These are phyloP conservation scores for Xiphorhynchus elegans DNA, from an alignment of 2,113 vertebrate species.

Conservation along the genomic window DNA sequence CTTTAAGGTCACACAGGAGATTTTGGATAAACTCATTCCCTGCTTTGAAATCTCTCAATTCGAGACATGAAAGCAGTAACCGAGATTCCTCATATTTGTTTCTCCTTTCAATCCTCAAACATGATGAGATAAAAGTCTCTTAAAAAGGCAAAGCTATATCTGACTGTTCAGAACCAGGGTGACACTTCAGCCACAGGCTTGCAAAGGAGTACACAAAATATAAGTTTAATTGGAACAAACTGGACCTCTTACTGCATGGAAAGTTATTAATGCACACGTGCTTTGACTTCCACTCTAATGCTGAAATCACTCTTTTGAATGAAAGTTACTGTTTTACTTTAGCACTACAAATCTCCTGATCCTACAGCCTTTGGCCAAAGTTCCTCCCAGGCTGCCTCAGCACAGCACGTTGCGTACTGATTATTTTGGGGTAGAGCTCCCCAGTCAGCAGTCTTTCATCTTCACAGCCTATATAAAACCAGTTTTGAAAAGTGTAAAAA, in stretches of 20 bases:
- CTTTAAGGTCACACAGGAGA: background rate
- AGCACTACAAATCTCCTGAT: conserved; percentile 8
- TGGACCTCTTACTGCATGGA: background rate
- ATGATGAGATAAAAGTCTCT: background rate
- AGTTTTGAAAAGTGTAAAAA: background rate
- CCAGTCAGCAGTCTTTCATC: background rate
- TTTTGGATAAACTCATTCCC: background rate
- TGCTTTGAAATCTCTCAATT: background rate
- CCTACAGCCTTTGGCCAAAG: background rate
- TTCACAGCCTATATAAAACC: background rate
- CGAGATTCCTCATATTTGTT: background rate
- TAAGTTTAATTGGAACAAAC: background rate
- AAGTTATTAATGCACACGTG: background rate
- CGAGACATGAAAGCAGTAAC: background rate
- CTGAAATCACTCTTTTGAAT: background rate
- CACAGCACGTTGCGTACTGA: background rate
- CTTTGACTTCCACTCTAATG: background rate
- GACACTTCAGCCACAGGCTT: background rate
- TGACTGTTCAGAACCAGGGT: background rate
- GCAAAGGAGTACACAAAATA: background rate
- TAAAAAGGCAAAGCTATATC: background rate
- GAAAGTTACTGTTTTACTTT: conserved; percentile 3
- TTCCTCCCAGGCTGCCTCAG: background rate
- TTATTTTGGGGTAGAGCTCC: background rate
- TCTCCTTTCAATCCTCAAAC: background rate